phyloP scores from a whole-genome alignment of 2,888 invertebrate species.

The Euspilapteryx auroguttella region DNA sequence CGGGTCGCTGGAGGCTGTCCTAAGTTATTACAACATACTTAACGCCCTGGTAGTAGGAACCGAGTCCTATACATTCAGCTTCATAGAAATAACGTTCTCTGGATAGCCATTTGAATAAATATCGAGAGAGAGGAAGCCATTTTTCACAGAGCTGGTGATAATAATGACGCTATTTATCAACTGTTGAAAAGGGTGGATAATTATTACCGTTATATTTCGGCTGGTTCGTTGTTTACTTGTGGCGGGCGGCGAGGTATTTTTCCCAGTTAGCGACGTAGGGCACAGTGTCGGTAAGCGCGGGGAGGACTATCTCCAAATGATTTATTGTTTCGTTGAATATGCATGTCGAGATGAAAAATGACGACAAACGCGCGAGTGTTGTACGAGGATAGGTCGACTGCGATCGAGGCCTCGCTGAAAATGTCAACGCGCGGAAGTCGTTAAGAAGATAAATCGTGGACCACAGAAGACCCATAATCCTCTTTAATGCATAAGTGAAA shows the following conservation, averaged over 20 bases:
- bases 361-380: conserved; percentile 35
- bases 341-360: conserved; percentile 58
- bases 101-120: conserved; percentile 46
- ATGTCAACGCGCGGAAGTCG: conserved; percentile 39
- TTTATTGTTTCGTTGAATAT: conserved; percentile 57
- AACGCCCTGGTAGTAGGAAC: too few species aligned
- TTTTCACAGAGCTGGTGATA: conserved; percentile 48
- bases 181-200: conserved; percentile 49
- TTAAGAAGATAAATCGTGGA: conserved; percentile 47
- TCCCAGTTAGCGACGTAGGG: conserved; percentile 30
- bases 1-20: too few species aligned
- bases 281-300: too few species aligned
- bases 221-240: conserved; percentile 42
- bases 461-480: conserved; percentile 35
- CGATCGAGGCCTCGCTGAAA: conserved; percentile 13
- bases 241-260: conserved; percentile 39
- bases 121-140: conserved; percentile 36
- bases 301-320: conserved; percentile 41
- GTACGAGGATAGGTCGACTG: conserved; percentile 16
- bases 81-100: conserved; percentile 29
- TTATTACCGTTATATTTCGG: conserved; percentile 50
- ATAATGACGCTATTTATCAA: conserved; percentile 58
- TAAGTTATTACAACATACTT: too few species aligned
- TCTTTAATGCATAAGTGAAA: conserved; percentile 29
- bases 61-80: too few species aligned